Percentiles rank a stretch among this genome's conserved stretches.
phyloP scores from a whole-genome alignment of 2,113 vertebrate genomes.

The Enhydra lutris region DNA sequence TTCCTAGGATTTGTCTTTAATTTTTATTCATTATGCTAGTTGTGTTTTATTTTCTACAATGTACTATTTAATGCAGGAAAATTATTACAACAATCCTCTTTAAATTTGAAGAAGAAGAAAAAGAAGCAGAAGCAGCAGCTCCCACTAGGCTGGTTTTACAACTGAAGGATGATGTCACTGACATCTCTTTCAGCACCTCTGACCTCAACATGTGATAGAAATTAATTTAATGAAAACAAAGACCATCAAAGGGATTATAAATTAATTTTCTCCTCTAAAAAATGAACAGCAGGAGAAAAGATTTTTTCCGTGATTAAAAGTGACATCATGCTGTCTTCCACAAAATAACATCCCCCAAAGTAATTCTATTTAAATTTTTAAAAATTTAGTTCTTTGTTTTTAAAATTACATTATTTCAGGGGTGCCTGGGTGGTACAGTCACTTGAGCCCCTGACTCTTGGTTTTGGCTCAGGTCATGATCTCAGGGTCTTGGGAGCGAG shows the following conservation, averaged over 20 bases:
- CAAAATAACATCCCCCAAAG: constrained; percentile 14
- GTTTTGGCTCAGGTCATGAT: background rate
- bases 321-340: constrained; percentile 48
- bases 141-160: background rate
- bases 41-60: background rate
- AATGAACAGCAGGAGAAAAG: constrained; percentile 14
- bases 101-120: background rate
- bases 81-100: background rate
- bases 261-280: constrained; percentile 52
- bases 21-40: background rate
- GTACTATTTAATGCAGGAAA: constrained; percentile 33
- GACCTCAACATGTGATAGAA: background rate
- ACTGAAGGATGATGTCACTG: background rate
- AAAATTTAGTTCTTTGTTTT: background rate
- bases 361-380: background rate
- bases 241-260: background rate
- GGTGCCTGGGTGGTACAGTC: background rate
- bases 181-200: background rate
- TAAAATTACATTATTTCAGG: background rate
- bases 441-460: background rate
- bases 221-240: constrained; percentile 40
- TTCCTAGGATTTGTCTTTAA: background rate
- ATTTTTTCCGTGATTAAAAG: constrained; percentile 29
- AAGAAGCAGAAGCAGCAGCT: background rate
- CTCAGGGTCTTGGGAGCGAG: background rate